Base-by-base conservation (phyloP, 2,113 vertebrate species). In the Tapirus terrestris region DNA sequence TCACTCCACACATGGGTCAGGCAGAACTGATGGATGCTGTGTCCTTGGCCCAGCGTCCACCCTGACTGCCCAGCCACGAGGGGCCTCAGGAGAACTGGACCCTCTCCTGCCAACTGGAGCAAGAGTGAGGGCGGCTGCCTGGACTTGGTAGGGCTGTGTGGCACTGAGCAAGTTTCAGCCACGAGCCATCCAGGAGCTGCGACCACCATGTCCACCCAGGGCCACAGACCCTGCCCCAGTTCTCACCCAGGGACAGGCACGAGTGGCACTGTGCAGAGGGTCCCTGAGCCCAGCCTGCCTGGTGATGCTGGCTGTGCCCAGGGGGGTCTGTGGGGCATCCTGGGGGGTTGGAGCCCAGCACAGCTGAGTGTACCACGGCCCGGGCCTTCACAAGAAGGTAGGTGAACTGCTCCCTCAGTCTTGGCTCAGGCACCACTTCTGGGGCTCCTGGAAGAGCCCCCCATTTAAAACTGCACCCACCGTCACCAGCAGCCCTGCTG, bases 181-280 rank as follows among this genome's bases (percentile, higher is more conserved):
- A 33, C 33, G 43, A 60, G 53, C 39, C 27, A 20, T 12, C 51
- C 51, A 36, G 45, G 58, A 29, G 3, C 21, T 36, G 23, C 48
- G 70, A 48, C 60, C 8, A 1, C 43, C 51, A 58, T 36, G 73
- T 51, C 58, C 11, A 6, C 39, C 8, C 45, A 31, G 18, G 68
- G 31, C 33, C 45, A 5, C 1, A 10, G 53, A 53, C 53, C 8
- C 8, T 17, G 31, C 6, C 53, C 17, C 33, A 36, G 4, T 7
- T 58, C n/a, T 39, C 53, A 8, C 5, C 14, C 4, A 9, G 48
- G 31, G 4, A 0, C 1, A 33, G 83, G 18, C 7, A 13, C 8
- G 53, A 70, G 25, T 39, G 39, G 39, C 39, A 39, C 36, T 20
- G 29, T 29, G 75, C 23, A 4, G n/a, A 33, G 65, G 6, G 20